Evolutionary conservation across 2,113 vertebrate genomes (phyloP), one percentile per base, ranked within the genome.

Genomic region (Indicator indicator): DNA sequence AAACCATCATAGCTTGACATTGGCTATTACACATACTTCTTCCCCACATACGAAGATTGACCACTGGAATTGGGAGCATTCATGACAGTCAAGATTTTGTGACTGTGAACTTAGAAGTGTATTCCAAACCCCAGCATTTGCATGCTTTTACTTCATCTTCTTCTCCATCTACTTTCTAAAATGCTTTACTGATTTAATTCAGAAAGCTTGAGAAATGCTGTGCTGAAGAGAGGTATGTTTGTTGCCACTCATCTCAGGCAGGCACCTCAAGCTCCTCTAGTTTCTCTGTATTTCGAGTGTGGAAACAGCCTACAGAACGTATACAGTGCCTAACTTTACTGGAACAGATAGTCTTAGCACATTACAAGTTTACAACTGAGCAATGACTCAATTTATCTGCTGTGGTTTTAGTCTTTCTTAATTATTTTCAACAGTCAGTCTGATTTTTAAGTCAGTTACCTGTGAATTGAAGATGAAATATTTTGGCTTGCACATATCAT

Each of bases 381-480:
- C 38, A 71, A 60, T 10, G 1, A 82, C n/a, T 33, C 33, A 5
- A 74, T 69, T 82, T 42, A 68, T 62, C 60, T 60, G 32, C 30
- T 58, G 28, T 8, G 2, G 76, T 58, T 73, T 77, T n/a, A 48
- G 36, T 38, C 17, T 70, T 16, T 44, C 71, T 38, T 6, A 15
- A 15, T 21, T 65, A 59, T 46, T 87, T 70, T 93, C 52, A 68
- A n/a, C 14, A 28, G 4, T 69, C 20, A 15, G 11, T 28, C 12
- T 4, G 7, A 69, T 33, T 82, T 82, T 85, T 76, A 4, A 40
- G 54, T 65, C 67, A 73, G 32, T 97, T 97, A 99, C 99, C 99
- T 99, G 98, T 32, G 99, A 99, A 97, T 99, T 99, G 95, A 98
- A 98, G 92, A 99, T 98, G 75, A 99, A 99, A 68, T 99, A 99